Evolutionary conservation across 2,888 invertebrate species (phyloP), one percentile per base, ranked within the genome.

Genomic region (Liodrosophila aerea): DNA sequence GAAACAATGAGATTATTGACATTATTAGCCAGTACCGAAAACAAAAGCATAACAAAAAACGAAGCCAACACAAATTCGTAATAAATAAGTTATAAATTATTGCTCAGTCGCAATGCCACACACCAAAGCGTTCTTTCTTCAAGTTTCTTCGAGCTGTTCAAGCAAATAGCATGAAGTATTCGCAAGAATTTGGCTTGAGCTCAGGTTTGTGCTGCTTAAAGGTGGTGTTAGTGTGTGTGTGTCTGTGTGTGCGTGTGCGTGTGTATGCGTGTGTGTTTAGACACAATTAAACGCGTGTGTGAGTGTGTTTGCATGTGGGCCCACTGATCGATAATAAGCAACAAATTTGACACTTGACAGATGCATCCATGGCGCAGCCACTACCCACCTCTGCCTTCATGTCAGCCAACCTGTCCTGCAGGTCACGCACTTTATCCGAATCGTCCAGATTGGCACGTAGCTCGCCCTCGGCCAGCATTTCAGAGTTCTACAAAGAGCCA

Each of bases 381-480:
- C n/a, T 52, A 88, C 91, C 91, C 91, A 98, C 98, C 95, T 98
- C 98, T 50, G 97, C 96, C 91, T 96, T 96, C 29, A 98, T 92
- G 89, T 97, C 97, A 31, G 95, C 96, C 68, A 98, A 95, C 90
- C 96, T 96, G 90, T 97, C 97, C 90, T 97, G 97, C 64, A 98
- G 91, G 80, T 97, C 97, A 60, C 96, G 93, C 18, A 96, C 95
- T 83, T 95, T 93, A 72, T 97, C 97, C 47, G 94, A 95, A 86
- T 96, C 96, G 63, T 95, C 96, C 80, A 95, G 92, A 89, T 95
- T 96, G 76, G 95, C 95, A 64, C 96, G 93, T 49, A 98, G 92
- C 90, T 97, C 97, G 2, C 97, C 97, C 89, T 97, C 97, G 0
- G 98, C 96, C 18, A 96, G 93, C 92, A 98, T 95, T 90, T 98